Conservation (phyloP, 2,888 invertebrate species). For the Eupithecia pulchellata region DNA sequence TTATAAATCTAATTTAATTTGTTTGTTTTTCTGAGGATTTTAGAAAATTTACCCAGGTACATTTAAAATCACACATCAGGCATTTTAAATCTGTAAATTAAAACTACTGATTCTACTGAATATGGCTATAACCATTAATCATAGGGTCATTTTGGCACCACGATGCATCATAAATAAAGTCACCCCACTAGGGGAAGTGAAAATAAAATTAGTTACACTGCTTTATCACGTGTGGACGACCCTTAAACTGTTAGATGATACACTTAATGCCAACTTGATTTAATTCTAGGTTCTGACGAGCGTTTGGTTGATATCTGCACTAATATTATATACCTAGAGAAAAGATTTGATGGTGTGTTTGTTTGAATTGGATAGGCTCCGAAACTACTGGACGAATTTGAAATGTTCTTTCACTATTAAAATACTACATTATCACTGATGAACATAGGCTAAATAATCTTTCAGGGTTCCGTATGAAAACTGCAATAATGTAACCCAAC, state of each 20-base stretch:
- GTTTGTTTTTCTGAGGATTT: no score
- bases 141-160: slow-evolving; percentile 51
- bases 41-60: neutral
- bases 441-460: no score
- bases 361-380: no score
- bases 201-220: slow-evolving; percentile 68
- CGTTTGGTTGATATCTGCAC: neutral
- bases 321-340: no score
- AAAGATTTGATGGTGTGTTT: no score
- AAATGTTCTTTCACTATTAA: no score
- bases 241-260: slow-evolving; percentile 46
- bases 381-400: no score
- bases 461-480: no score
- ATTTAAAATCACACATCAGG: neutral
- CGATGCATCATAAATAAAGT: slow-evolving; percentile 54
- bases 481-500: no score
- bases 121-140: slow-evolving; percentile 34
- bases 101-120: slow-evolving; percentile 20
- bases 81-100: neutral
- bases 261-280: slow-evolving; percentile 42
- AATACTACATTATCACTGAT: no score
- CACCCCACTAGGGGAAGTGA: slow-evolving; percentile 52
- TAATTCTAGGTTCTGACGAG: slow-evolving; percentile 32
- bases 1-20: no score
- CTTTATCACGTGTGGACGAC: slow-evolving; percentile 52